phyloP scores from a whole-genome alignment of 2,888 invertebrate genomes.

The Steromphala cineraria region DNA sequence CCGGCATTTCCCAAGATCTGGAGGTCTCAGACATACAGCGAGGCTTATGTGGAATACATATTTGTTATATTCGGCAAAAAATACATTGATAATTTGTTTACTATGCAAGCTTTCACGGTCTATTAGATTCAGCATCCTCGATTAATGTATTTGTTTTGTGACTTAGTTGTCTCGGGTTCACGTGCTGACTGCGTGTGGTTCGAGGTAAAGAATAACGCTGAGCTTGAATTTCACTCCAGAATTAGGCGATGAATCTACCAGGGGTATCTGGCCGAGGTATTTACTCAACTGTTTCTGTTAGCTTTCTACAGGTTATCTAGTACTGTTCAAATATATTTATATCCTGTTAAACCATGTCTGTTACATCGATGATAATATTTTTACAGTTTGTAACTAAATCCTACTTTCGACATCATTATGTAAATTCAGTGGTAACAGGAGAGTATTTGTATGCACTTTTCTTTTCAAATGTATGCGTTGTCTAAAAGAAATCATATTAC shows the following conservation, averaged over 20 bases:
- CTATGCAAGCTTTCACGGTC: not conserved
- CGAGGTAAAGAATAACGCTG: not conserved
- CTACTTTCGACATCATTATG: too few species aligned
- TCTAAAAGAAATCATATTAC: too few species aligned
- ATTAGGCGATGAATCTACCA: not conserved
- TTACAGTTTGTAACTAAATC: too few species aligned
- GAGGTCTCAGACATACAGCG: not conserved
- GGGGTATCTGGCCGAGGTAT: not conserved
- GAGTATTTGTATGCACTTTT: too few species aligned
- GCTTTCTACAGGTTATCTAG: too few species aligned
- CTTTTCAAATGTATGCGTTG: too few species aligned
- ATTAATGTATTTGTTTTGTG: not conserved
- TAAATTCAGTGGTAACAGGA: too few species aligned
- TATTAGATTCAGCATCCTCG: not conserved
- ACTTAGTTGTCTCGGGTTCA: not conserved
- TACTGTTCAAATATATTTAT: too few species aligned
- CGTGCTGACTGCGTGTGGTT: not conserved
- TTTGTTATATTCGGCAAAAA: not conserved
- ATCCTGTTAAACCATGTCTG: too few species aligned
- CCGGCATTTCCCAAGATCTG: not conserved
- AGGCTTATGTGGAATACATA: not conserved
- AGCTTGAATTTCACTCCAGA: not conserved
- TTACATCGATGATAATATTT: too few species aligned
- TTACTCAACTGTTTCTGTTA: not conserved
- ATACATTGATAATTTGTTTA: not conserved